Base-by-base conservation (phyloP, 1,140 invertebrate genomes). In the Tetramorium parvispinum region DNA sequence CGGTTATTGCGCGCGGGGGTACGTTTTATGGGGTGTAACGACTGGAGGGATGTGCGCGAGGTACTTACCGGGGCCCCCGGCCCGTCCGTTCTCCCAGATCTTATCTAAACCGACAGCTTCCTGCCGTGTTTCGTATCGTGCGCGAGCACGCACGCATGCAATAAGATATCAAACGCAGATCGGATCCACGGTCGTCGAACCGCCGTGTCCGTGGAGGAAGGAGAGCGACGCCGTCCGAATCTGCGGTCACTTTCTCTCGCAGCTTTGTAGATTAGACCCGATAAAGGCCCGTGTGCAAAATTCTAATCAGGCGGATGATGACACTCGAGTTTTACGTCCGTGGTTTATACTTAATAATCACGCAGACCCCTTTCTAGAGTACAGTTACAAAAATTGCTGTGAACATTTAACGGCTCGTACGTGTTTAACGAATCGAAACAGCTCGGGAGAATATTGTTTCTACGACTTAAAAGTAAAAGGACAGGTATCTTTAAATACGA, bases 71-170 rank as follows among this genome's bases (percentile, higher is more conserved):
- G 91, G 90, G 66, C 79, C 89, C 73, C 61, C 83, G 85, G 8
- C 59, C 18, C 63, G 59, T 53, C 75, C 63, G 55, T 68, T 32
- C 87, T 88, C 91, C 76, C 88, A 91, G 94, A 94, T 94, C 88
- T 93, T 94, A 94, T 94, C 94, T 94, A 93, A 94, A 94, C 93
- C 92, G 93, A 92, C 92, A 90, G 92, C 92, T 94, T 94, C 94
- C 93, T 93, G 87, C 59, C 90, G 85, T 87, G 85, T 65, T 66
- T 87, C 85, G 81, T 89, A 79, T 86, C 85, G 87, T 92, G 87
- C 66, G 82, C 88, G 87, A 81, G 88, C 92, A 92, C 87, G 91
- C 91, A 90, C 88, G 65, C 40, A 77, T 88, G 88, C 91, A 93
- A 91, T 91, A 89, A 93, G 88, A 91, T 93, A 93, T 89, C 91